phyloP scores from a whole-genome alignment of 1,140 invertebrate genomes.

The Nephotettix cincticeps region DNA sequence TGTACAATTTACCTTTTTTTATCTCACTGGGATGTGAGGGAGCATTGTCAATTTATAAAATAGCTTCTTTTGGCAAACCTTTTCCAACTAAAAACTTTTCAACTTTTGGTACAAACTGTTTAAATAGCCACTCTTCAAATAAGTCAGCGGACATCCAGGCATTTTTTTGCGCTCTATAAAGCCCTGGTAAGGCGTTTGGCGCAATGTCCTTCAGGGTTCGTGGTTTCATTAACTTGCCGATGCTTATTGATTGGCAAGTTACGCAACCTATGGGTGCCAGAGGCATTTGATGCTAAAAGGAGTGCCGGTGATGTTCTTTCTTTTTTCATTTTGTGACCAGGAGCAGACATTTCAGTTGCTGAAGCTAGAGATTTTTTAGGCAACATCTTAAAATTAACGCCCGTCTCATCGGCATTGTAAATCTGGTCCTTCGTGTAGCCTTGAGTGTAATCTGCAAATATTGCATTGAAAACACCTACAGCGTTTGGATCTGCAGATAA shows the following conservation, averaged over 20 bases:
- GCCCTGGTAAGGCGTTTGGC: conserved; percentile 30
- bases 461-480: conserved; percentile 13
- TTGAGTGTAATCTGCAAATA: conserved; percentile 14
- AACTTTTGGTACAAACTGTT: conserved; percentile 41
- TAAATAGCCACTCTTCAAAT: conserved; percentile 43
- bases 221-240: conserved; percentile 40
- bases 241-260: no score
- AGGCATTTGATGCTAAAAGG: conserved; percentile 34
- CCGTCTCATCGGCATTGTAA: conserved; percentile 37
- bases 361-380: conserved; percentile 23
- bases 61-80: conserved; percentile 36
- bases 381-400: conserved; percentile 31
- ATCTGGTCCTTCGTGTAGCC: conserved; percentile 27
- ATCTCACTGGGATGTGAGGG: conserved; percentile 39
- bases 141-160: no score
- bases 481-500: conserved; percentile 11
- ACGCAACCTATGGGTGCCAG: conserved; percentile 37
- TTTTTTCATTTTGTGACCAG: conserved; percentile 33
- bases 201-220: conserved; percentile 36
- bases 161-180: conserved; percentile 38
- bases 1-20: conserved; percentile 31
- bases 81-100: conserved; percentile 34
- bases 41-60: conserved; percentile 44
- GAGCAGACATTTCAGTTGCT: conserved; percentile 14
- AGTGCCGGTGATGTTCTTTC: conserved; percentile 34